Percentiles rank a stretch among this genome's conserved stretches.
phyloP scores from a whole-genome alignment of 1,140 invertebrate genomes.

The Sinonovacula constricta region DNA sequence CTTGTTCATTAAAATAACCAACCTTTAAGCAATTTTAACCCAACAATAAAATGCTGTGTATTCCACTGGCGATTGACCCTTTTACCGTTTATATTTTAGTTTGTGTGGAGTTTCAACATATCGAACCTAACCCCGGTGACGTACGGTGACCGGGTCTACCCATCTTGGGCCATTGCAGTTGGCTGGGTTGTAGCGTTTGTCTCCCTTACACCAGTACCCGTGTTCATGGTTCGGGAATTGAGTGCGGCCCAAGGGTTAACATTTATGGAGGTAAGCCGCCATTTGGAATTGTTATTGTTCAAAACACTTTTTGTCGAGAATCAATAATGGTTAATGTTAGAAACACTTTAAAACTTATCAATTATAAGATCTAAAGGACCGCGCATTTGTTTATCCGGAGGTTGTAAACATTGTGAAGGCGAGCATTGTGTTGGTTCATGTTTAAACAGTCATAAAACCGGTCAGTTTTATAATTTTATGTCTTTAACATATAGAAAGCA shows the following conservation, averaged over 20 bases:
- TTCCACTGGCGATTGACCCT: too few species aligned
- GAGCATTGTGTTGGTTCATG: not conserved
- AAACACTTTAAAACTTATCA: not conserved
- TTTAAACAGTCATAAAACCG: not conserved
- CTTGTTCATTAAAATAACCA: too few species aligned
- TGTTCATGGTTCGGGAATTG: not conserved
- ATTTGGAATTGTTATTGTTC: too few species aligned
- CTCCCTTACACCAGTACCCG: constrained; percentile 2
- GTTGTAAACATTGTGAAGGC: not conserved
- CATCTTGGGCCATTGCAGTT: constrained; percentile 5
- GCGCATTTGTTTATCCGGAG: too few species aligned
- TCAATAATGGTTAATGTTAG: not conserved
- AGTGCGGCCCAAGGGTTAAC: not conserved
- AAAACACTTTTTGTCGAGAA: too few species aligned
- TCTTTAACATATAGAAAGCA: too few species aligned
- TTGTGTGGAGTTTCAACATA: constrained; percentile 29
- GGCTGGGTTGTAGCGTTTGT: constrained; percentile 14
- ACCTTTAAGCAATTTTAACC: too few species aligned
- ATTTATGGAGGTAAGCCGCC: not conserved
- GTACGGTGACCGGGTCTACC: constrained; percentile 7
- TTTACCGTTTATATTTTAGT: not conserved
- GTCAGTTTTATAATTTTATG: too few species aligned
- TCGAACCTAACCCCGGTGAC: not conserved
- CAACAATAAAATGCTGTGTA: too few species aligned
- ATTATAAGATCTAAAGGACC: too few species aligned